Conservation (phyloP, 2,888 invertebrate species). For the Ennomos fuscantarius region DNA sequence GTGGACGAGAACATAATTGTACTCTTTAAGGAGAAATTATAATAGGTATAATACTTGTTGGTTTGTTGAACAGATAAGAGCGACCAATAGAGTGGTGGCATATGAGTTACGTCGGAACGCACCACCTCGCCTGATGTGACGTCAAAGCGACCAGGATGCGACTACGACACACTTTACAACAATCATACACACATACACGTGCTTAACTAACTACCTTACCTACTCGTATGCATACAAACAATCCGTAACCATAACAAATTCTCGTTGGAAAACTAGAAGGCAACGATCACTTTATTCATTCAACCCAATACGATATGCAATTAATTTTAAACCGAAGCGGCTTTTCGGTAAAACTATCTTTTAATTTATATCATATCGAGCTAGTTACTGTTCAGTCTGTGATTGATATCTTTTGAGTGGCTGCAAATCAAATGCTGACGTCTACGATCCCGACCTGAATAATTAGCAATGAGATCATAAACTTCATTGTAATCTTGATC, state of each 20-base stretch:
- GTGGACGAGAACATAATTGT: constrained; percentile 50
- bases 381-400: background rate
- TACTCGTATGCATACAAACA: constrained; percentile 42
- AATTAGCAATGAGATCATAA: constrained; percentile 35
- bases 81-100: constrained; percentile 73
- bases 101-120: constrained; percentile 66
- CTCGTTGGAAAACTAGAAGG: constrained; percentile 24
- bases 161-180: constrained; percentile 63
- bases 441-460: constrained; percentile 26
- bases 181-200: constrained; percentile 18
- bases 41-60: constrained; percentile 72
- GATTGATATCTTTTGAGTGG: constrained; percentile 21
- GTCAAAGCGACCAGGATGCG: constrained; percentile 80
- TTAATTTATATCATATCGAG: background rate
- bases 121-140: constrained; percentile 76
- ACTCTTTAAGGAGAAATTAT: constrained; percentile 79
- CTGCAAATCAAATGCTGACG: constrained; percentile 28
- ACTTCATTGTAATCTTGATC: constrained; percentile 23
- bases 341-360: background rate
- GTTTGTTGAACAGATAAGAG: constrained; percentile 71
- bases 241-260: constrained; percentile 50
- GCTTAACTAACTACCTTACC: constrained; percentile 12
- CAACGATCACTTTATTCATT: constrained; percentile 13
- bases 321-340: background rate
- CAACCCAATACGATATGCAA: constrained; percentile 17